Conservation (phyloP, 2,888 invertebrate genomes). For the Zaprionus lineosus region DNA sequence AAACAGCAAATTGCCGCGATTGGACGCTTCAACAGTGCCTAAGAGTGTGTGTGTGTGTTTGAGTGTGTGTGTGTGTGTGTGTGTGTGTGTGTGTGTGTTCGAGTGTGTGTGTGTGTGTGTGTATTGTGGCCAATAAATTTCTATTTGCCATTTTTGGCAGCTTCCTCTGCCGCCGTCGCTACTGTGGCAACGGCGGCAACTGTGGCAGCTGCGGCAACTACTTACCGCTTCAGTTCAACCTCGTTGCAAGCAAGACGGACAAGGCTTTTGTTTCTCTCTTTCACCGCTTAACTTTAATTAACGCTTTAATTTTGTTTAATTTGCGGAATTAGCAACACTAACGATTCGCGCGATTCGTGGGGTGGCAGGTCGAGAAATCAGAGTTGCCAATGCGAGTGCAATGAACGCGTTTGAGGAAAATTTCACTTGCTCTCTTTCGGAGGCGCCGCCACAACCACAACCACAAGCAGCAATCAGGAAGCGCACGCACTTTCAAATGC, state of each 20-base stretch:
- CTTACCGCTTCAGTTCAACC: constrained; percentile 52
- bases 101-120: constrained; percentile 24
- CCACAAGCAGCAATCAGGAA: constrained; percentile 36
- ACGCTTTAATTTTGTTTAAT: constrained; percentile 57
- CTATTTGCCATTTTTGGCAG: constrained; percentile 72
- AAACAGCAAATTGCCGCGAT: constrained; percentile 61
- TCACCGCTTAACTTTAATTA: constrained; percentile 46
- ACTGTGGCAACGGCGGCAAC: neutral
- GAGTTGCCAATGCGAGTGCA: constrained; percentile 33
- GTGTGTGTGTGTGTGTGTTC: constrained; percentile 17
- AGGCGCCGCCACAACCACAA: constrained; percentile 13
- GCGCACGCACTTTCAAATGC: constrained; percentile 45
- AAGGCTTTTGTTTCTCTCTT: constrained; percentile 25
- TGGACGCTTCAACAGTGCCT: neutral
- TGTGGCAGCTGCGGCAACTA: constrained; percentile 11
- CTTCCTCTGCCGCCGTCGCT: constrained; percentile 26
- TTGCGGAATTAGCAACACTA: constrained; percentile 50
- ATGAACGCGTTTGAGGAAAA: constrained; percentile 45
- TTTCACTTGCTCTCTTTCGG: constrained; percentile 54
- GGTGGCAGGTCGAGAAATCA: constrained; percentile 34
- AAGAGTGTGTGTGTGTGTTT: no score
- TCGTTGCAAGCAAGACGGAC: no score
- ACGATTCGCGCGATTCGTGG: constrained; percentile 3
- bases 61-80: constrained; percentile 24
- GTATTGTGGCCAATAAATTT: constrained; percentile 50